These are phyloP conservation scores for Periphyllus acericola DNA, from an alignment of 2,888 invertebrate species.

Conservation along the genomic window DNA sequence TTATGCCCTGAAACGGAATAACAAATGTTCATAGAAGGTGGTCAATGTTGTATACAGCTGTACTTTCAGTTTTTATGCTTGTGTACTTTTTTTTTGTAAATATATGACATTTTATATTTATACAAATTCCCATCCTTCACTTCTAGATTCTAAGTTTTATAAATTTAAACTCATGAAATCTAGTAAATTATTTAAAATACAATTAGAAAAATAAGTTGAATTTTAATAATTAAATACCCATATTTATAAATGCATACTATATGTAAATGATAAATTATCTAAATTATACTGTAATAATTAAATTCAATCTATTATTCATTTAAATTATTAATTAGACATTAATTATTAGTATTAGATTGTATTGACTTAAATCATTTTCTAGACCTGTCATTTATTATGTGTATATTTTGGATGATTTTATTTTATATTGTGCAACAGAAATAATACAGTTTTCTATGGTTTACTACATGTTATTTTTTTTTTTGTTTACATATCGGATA, in stretches of 20 bases:
- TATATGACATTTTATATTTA: conserved; percentile 53
- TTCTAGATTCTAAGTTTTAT: conserved; percentile 29
- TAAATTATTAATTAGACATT: conserved; percentile 9
- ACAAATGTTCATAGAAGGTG: not conserved
- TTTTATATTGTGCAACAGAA: conserved; percentile 31
- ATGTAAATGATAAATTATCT: not conserved
- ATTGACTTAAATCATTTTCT: conserved; percentile 34
- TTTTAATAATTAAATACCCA: conserved; percentile 26
- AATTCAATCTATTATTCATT: conserved; percentile 3
- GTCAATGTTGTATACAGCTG: not conserved
- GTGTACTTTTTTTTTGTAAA: conserved; percentile 32
- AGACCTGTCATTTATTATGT: conserved; percentile 41
- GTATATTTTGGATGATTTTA: conserved; percentile 39
- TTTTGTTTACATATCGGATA: not conserved
- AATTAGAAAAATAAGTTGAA: conserved; percentile 32
- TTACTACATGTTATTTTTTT: conserved; percentile 23
- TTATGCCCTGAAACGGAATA: conserved; percentile 4
- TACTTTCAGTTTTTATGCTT: conserved; percentile 48
- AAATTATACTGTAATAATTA: not conserved
- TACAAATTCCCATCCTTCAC: conserved; percentile 19
- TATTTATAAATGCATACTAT: not conserved
- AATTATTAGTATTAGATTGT: conserved; percentile 33
- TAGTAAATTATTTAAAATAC: conserved; percentile 30
- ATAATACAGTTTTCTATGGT: conserved; percentile 46
- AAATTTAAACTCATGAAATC: conserved; percentile 14